Base-by-base conservation (phyloP, 2,797 vertebrate genomes). In the Dipus sagitta region DNA sequence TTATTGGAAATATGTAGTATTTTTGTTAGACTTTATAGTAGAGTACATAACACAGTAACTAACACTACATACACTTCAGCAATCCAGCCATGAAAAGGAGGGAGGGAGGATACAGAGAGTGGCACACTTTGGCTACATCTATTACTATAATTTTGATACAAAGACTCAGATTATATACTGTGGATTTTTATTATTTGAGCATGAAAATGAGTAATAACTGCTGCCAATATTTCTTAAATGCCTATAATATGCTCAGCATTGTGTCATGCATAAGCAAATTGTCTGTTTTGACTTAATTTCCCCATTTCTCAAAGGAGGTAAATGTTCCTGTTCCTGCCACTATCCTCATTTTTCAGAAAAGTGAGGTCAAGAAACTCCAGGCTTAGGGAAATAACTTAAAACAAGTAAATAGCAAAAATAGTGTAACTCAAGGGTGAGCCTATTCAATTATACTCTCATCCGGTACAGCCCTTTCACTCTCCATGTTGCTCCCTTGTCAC, bases 371-470 rank as follows among this genome's bases (percentile, higher is more conserved):
- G 38, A 88, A 74, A 79, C 23, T 77, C 62, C 23, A 86, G 38
- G 15, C 42, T 60, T 47, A 81, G 24, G 71, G 52, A 95, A 93
- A 81, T 79, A 81, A 85, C 34, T 70, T 85, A 75, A 88, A 91
- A 68, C 24, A 42, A 78, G 21, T 76, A 87, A 84, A 65, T 79
- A 88, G 52, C 67, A 91, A 91, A 89, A 84, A 65, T 58, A 84
- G 13, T 28, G 85, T 76, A 89, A 86, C 23, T 80, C 34, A 58
- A 13, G 8, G 26, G 14, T 79, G 74, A 70, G 42, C 14, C 42
- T 92, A 6, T 64, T 24, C 83, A 67, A 72, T 70, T 92, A 79
- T 42, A 23, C 3, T n/a, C 12, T 79, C 6, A 24, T 47, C 13
- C 38, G 54, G 1, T 47, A 32, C 30, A 89, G 32, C 62, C 10